Evolutionary conservation across 2,888 invertebrate species (phyloP).

Genomic region (Amorpha juglandis): DNA sequence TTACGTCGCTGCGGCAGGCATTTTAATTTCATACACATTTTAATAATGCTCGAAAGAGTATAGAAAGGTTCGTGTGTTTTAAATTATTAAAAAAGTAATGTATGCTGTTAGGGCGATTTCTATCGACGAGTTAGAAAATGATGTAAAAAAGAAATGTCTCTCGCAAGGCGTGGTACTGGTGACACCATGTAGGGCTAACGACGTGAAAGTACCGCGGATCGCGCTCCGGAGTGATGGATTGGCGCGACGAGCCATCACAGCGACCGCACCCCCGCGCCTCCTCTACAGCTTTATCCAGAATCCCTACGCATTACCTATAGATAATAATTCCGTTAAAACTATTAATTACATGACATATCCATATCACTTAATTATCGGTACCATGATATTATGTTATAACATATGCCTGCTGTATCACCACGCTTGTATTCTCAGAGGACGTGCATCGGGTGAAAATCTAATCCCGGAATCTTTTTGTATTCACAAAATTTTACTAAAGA

Average conservation of each 20-base stretch:
- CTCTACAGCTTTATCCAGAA: background rate
- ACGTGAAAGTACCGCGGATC: conserved; percentile 81
- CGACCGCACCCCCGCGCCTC: conserved; percentile 5
- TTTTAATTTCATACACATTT: conserved; percentile 72
- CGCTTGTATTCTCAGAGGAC: no score
- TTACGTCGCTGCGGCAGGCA: conserved; percentile 71
- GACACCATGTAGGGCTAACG: conserved; percentile 81
- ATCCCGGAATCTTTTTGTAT: no score
- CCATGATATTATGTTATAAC: no score
- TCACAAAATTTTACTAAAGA: no score
- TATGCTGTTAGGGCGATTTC: conserved; percentile 79
- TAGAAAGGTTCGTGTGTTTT: conserved; percentile 68
- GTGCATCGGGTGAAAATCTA: no score
- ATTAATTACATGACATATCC: no score
- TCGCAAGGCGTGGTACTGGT: conserved; percentile 76
- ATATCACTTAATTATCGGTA: no score
- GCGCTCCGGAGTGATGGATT: conserved; percentile 77
- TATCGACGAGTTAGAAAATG: conserved; percentile 82
- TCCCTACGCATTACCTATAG: background rate
- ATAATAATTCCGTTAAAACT: no score
- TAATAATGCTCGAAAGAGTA: conserved; percentile 64
- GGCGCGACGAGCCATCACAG: conserved; percentile 44
- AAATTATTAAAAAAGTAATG: conserved; percentile 73
- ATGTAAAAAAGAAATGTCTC: conserved; percentile 80
- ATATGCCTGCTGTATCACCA: no score